phyloP scores from a whole-genome alignment of 2,888 invertebrate genomes.

The Helobdella robusta region DNA sequence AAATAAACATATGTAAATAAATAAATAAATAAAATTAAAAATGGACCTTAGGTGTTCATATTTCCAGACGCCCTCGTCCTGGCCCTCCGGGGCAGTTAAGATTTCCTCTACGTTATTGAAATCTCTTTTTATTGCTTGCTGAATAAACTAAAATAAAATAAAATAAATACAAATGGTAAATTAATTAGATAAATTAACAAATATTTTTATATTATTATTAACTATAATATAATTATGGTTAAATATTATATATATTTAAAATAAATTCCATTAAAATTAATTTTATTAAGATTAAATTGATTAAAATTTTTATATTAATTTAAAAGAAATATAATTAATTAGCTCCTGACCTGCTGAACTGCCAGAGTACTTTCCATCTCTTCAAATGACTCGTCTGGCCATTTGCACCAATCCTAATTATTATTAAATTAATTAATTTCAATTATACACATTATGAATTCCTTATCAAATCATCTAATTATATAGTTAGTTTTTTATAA shows the following conservation, averaged over 20 bases:
- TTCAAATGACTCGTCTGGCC: conserved; percentile 96
- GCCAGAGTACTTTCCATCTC: conserved; percentile 98
- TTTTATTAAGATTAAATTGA: too few species aligned
- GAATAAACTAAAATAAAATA: conserved; percentile 71
- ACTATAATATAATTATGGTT: too few species aligned
- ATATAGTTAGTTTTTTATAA: too few species aligned
- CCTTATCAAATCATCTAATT: neutral
- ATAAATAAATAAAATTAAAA: too few species aligned
- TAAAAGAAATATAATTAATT: too few species aligned
- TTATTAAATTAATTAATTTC: conserved; percentile 21
- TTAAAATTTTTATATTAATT: too few species aligned
- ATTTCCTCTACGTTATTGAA: conserved; percentile 86
- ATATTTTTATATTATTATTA: too few species aligned
- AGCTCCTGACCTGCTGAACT: conserved; percentile 73
- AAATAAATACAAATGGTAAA: too few species aligned
- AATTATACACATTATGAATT: neutral
- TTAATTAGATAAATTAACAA: too few species aligned
- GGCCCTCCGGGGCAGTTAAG: conserved; percentile 87
- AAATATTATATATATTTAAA: too few species aligned
- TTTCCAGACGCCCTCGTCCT: conserved; percentile 99
- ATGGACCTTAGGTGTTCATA: conserved; percentile 84
- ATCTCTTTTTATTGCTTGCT: conserved; percentile 86
- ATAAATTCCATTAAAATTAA: too few species aligned
- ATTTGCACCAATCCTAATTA: conserved; percentile 72
- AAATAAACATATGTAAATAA: too few species aligned